Evolutionary conservation across 1,140 invertebrate species (phyloP), one percentile per base, ranked within the genome.

Genomic region (Drosophila bifasciata): DNA sequence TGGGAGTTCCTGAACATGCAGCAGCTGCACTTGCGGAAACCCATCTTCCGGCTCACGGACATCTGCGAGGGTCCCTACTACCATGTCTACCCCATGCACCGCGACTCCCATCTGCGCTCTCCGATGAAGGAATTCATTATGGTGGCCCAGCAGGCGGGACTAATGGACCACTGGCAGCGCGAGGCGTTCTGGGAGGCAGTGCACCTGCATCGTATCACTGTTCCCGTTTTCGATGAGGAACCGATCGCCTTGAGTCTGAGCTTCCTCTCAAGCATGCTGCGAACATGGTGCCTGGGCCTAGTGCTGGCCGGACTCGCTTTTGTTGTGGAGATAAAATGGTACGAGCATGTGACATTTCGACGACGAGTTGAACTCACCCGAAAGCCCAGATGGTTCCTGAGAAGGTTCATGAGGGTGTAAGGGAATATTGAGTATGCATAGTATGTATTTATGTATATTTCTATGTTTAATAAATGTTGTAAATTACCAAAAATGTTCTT

Each of bases 41-140:
- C 89, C 5, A 45, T 84, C 11, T 91, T 89, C 41, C 74, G 74
- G 4, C 43, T 86, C 3, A 80, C 89, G 0, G 21, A 58, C 0
- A 89, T 91, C 11, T 91, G 89, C 43, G 63, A 84, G 39, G 89
- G 89, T 2, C 89, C 89, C 15, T 90, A 76, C 23, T 90, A 86
- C 19, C 89, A 91, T 52, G 89, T 89, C 1, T 91, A 55, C 61
- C 89, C 89, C 5, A 41, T 91, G 71, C 74, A 83, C 7, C 2
- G 41, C 11, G 89, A 91, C 45, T 89, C 89, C 17, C 89, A 90
- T 49, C 46, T 91, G 3, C 66, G 62, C 15, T 66, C 58, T 1
- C 51, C 81, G 1, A 52, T 86, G n/a, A 74, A 79, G 36, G 52
- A 63, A 13, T 91, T 76, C 43, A 90, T 91, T 0, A 59, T 91